A percentile compares a stretch with the other conserved stretches of the same genome.
These are phyloP conservation scores for Acleris holmiana DNA, from an alignment of 2,888 invertebrate genomes.

Conservation along the genomic window DNA sequence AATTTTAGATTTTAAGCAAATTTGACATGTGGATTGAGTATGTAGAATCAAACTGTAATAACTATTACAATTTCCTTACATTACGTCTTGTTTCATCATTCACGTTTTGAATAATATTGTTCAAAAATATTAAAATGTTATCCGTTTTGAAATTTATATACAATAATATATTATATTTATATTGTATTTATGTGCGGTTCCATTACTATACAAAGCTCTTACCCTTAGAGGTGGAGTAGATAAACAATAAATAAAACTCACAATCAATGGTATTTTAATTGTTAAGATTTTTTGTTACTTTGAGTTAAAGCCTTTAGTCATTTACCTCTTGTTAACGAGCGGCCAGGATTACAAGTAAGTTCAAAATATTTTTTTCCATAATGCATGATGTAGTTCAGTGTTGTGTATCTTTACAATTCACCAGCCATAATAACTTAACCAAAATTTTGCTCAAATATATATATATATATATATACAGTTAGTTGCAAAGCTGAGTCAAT, in stretches of 20 bases:
- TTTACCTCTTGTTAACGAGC: too few species aligned
- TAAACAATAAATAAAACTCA: constrained; percentile 70
- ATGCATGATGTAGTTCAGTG: too few species aligned
- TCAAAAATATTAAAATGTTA: constrained; percentile 73
- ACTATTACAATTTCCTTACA: constrained; percentile 59
- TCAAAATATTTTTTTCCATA: too few species aligned
- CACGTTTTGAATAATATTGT: constrained; percentile 57
- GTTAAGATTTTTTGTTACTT: constrained; percentile 36
- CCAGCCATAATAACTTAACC: too few species aligned
- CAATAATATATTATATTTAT: constrained; percentile 35
- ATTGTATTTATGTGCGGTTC: constrained; percentile 55
- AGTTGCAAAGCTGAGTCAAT: too few species aligned
- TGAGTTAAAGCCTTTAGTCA: constrained; percentile 25
- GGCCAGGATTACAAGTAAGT: too few species aligned
- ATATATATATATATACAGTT: too few species aligned
- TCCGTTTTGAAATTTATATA: constrained; percentile 79
- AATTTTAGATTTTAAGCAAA: constrained; percentile 59
- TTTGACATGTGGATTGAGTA: constrained; percentile 75
- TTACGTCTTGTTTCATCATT: constrained; percentile 51
- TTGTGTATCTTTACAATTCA: too few species aligned
- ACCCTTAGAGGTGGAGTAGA: constrained; percentile 67
- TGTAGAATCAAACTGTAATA: constrained; percentile 81
- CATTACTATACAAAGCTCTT: constrained; percentile 70
- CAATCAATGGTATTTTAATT: constrained; percentile 37
- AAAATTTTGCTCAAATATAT: too few species aligned